Conservation (phyloP, 2,888 invertebrate genomes). For the Scaptomyza flava region DNA sequence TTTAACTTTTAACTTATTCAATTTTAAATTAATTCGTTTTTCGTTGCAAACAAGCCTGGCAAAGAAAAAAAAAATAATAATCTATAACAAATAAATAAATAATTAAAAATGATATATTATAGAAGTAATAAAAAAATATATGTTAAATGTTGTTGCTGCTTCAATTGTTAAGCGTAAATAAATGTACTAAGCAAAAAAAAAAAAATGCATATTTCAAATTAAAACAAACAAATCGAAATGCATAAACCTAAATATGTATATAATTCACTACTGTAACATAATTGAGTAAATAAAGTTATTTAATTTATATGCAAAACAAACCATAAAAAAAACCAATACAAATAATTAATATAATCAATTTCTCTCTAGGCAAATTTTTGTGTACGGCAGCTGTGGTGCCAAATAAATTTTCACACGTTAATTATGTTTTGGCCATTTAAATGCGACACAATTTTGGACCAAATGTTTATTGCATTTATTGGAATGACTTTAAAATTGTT, state of each 20-base stretch:
- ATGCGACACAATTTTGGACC: constrained; percentile 42
- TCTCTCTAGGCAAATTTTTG: constrained; percentile 67
- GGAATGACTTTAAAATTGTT: constrained; percentile 13
- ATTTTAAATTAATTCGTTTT: constrained; percentile 32
- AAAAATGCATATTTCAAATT: constrained; percentile 62
- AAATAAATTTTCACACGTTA: constrained; percentile 70
- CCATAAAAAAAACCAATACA: constrained; percentile 10
- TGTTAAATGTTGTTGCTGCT: constrained; percentile 81
- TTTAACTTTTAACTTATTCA: constrained; percentile 3
- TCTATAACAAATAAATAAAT: constrained; percentile 20
- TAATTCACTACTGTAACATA: constrained; percentile 65
- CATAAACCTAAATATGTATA: constrained; percentile 57
- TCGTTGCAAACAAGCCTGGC: constrained; percentile 27
- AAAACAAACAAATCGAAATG: constrained; percentile 26
- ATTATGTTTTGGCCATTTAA: constrained; percentile 53
- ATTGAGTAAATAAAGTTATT: constrained; percentile 79
- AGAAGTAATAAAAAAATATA: constrained; percentile 47
- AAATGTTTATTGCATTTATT: constrained; percentile 1
- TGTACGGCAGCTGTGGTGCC: constrained; percentile 51
- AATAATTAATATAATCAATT: constrained; percentile 66
- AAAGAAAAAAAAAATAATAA: constrained; percentile 15
- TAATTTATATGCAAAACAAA: constrained; percentile 70
- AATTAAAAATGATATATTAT: constrained; percentile 33
- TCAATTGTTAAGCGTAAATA: constrained; percentile 75
- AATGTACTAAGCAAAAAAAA: constrained; percentile 65